Evolutionary conservation across 2,113 vertebrate genomes (phyloP).

Genomic region (Centrocercus urophasianus): DNA sequence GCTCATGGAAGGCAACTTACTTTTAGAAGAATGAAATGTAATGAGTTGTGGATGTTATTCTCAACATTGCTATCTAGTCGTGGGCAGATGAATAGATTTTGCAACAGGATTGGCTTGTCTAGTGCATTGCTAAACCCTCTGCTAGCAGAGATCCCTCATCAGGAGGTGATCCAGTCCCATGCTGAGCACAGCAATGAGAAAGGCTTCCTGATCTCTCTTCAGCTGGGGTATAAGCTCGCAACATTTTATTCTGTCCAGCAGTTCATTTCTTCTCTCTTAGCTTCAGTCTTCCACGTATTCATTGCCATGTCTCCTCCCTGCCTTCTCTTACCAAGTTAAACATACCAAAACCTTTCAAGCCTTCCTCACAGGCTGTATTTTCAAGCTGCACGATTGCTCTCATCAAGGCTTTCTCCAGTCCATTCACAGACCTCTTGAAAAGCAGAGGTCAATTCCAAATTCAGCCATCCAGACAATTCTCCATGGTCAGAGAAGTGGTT

Average conservation of each 20-base stretch:
- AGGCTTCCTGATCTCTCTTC: background rate
- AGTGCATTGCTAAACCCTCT: background rate
- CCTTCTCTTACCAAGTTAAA: background rate
- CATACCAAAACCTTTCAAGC: background rate
- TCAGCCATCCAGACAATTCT: background rate
- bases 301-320: background rate
- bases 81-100: background rate
- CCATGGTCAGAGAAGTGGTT: background rate
- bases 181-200: too few relatives aligned
- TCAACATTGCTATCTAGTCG: background rate
- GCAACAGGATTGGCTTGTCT: background rate
- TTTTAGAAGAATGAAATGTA: background rate
- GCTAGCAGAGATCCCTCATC: background rate
- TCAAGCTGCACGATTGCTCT: background rate
- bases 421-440: background rate
- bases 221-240: background rate
- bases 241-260: background rate
- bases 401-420: background rate
- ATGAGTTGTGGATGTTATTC: background rate
- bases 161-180: background rate
- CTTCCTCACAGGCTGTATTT: background rate
- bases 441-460: background rate
- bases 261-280: background rate
- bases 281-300: background rate
- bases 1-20: background rate